Percentiles rank a stretch among this genome's conserved stretches.
Evolutionary conservation across 2,888 invertebrate genomes (phyloP).

Genomic region (Scaptomyza polygonia): DNA sequence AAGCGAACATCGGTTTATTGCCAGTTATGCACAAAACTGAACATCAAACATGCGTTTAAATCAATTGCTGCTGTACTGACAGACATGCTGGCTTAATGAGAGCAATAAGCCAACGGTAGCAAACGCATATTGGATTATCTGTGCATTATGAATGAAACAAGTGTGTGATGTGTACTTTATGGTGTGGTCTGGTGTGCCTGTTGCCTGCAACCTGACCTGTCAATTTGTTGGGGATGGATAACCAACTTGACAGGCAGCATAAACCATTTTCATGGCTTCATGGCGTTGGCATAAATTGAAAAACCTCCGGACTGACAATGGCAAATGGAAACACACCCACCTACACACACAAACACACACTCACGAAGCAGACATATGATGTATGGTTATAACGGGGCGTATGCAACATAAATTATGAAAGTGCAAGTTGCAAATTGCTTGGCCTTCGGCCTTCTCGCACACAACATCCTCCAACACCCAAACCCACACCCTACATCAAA

Average conservation of each 20-base stretch:
- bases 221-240: slow-evolving; percentile 38
- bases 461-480: slow-evolving; percentile 3
- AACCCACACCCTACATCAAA: neutral
- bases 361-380: slow-evolving; percentile 29
- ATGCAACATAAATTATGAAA: slow-evolving; percentile 74
- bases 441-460: slow-evolving; percentile 59
- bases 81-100: slow-evolving; percentile 53
- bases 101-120: slow-evolving; percentile 48
- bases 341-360: neutral
- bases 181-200: neutral
- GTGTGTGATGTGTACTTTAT: neutral
- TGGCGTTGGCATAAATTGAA: slow-evolving; percentile 56
- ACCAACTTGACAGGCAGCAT: slow-evolving; percentile 50
- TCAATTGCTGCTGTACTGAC: slow-evolving; percentile 50
- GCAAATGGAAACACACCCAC: slow-evolving; percentile 14
- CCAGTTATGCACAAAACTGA: slow-evolving; percentile 21
- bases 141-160: slow-evolving; percentile 1
- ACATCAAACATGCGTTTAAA: slow-evolving; percentile 40
- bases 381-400: slow-evolving; percentile 43
- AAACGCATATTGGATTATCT: slow-evolving; percentile 11
- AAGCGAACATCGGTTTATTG: slow-evolving; percentile 9
- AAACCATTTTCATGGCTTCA: slow-evolving; percentile 58
- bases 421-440: slow-evolving; percentile 75
- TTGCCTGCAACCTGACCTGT: neutral
- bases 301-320: slow-evolving; percentile 24